Base-by-base conservation (phyloP, 2,797 vertebrate genomes). In the Muscicapa comitata region DNA sequence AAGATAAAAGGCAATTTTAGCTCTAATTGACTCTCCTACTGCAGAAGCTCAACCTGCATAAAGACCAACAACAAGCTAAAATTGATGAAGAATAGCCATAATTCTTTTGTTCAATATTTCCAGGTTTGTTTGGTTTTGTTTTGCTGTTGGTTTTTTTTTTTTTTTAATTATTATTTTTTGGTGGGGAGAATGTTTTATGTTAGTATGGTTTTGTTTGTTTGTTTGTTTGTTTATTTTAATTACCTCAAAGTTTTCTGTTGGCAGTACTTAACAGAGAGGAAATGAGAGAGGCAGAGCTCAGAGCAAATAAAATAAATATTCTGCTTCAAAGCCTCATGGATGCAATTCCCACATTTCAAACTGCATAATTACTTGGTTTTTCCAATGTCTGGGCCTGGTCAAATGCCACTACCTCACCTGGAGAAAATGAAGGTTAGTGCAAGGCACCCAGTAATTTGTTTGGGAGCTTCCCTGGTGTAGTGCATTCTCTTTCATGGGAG, bases 311-410 rank as follows among this genome's bases (percentile, higher is more conserved):
- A 91, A 84, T 15, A 37, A 70, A 57, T 10, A 9, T 61, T 92
- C 26, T 76, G 19, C 25, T 78, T 81, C 66, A 61, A 43, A 85
- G 25, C 28, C 20, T 68, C 0, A 1, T 18, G 19, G 10, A 47
- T 51, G 18, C 0, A 0, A 85, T 82, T 79, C 31, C 23, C 43
- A 53, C 28, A 25, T 63, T 85, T 78, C 58, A 89, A 94, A 68
- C 43, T 82, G 26, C 50, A 6, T 47, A 68, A 75, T 91, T 85
- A 73, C 38, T 82, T 80, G 29, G 10, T 58, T 80, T 87, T 94
- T 42, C 43, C 31, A 66, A 8, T 4, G 13, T 53, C 67, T 79
- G 53, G 28, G 18, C 40, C 59, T 31, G 21, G 11, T 73, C 7
- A 65, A 82, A 54, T 31, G 54, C 15, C 25, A 12, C 47, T 55